These are phyloP conservation scores for Rattus norvegicus DNA, from an alignment of 2,113 vertebrate species.

Conservation along the genomic window DNA sequence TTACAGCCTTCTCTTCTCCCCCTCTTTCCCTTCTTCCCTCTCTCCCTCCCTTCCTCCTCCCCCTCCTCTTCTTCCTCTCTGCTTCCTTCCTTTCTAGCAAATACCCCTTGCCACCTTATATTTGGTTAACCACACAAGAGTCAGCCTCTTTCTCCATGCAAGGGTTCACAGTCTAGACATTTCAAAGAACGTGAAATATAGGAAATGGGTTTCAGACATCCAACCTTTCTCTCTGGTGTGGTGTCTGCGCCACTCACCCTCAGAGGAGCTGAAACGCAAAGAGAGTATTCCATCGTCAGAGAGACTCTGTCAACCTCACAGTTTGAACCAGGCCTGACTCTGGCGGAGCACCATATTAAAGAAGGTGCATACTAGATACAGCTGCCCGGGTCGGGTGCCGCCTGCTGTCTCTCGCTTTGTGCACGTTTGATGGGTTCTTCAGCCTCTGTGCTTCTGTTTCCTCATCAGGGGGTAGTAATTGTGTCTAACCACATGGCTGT, in stretches of 20 bases:
- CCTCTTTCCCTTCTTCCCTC: fast-evolving
- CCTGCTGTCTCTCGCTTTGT: neutral
- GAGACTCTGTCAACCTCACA: neutral
- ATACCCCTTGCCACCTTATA: neutral
- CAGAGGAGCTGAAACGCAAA: neutral
- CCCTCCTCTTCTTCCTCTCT: neutral
- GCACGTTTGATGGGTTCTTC: neutral
- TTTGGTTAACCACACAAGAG: neutral
- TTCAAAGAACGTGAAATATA: neutral
- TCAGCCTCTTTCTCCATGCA: neutral
- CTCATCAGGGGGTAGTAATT: neutral
- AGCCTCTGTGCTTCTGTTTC: neutral
- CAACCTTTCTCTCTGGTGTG: neutral
- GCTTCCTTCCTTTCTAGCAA: neutral
- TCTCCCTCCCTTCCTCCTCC: neutral
- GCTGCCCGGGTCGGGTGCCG: neutral
- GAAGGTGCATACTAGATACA: neutral
- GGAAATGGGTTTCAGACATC: neutral
- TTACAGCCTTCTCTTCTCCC: neutral
- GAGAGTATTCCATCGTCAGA: neutral
- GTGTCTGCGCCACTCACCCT: neutral
- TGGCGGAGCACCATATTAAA: neutral
- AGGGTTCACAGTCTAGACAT: neutral
- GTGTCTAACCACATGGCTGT: neutral
- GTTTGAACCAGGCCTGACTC: neutral